phyloP scores from a whole-genome alignment of 2,113 vertebrate species.

The Aegypius monachus region DNA sequence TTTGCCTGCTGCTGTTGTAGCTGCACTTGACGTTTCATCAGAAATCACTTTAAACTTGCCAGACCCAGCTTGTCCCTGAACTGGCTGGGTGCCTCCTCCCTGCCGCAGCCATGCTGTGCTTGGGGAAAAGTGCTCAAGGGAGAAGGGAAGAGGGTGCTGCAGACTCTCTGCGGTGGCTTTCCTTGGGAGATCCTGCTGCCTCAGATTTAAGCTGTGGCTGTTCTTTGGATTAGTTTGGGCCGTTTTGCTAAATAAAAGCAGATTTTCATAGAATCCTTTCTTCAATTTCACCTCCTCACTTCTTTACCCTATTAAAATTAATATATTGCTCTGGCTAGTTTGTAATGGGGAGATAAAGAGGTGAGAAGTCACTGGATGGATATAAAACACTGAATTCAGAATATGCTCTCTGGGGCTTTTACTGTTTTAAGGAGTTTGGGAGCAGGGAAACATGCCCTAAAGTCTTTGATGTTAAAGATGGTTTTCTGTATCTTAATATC shows the following conservation, averaged over 20 bases:
- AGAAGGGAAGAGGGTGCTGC: too few relatives aligned
- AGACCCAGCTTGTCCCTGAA: neutral
- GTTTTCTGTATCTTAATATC: neutral
- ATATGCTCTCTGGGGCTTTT: neutral
- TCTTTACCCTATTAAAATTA: neutral
- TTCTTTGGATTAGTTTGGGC: neutral
- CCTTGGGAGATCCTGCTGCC: neutral
- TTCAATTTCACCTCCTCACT: neutral
- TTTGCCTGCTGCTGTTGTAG: neutral
- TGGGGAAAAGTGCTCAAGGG: fast-evolving
- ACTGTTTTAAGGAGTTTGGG: neutral
- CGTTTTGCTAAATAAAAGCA: neutral
- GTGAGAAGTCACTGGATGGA: neutral
- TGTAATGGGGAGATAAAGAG: neutral
- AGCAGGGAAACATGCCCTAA: neutral
- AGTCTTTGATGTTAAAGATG: neutral
- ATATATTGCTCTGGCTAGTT: neutral
- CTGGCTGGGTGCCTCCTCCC: neutral
- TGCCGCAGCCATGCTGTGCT: neutral
- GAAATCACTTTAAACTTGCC: neutral
- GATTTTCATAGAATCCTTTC: neutral
- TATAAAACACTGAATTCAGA: neutral
- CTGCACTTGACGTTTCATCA: neutral
- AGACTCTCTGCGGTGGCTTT: neutral
- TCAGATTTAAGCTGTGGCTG: neutral